Base-by-base conservation (phyloP, 2,888 invertebrate species). In the Anoplius nigerrimus region DNA sequence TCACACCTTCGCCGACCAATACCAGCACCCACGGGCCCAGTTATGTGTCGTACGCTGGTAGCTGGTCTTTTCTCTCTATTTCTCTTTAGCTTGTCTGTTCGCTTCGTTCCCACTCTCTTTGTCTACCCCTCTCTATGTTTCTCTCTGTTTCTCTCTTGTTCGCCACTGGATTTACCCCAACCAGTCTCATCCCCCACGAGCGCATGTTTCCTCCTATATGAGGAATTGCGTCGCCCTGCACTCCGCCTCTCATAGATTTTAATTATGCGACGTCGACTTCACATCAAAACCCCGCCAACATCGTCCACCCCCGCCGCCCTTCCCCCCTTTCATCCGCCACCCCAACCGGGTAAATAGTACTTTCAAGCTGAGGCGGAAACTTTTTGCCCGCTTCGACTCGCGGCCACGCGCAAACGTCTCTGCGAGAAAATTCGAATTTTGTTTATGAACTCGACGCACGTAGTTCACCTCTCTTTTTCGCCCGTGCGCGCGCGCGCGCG, bases 211-310 rank as follows among this genome's bases (percentile, higher is more conserved):
- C 34, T 8, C 34, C 11, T 34, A 34, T 34, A 34, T 20, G 42
- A 24, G 56, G 56, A 34, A 61, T 20, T 21, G 52, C 34, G 22
- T 16, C 20, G 15, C 43, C 24, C 11, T 21, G 27, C 52, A 27
- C 8, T 27, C 46, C 48, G 46, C 15, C 20, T 57, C 65, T 51
- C 60, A 24, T 66, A 70, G 62, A 70, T 70, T 71, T 70, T 71
- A 70, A 66, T 70, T 62, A 66, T 71, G 55, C 58, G 70, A 61
- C 64, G 46, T 15, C 22, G 21, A 52, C 52, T 52, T 20, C 22
- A 21, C 22, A 22, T 52, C 52, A 22, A 21, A 48, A 3, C 48
- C 24, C 34, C 34, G 34, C 8, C 34, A 34, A 34, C 34, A 34
- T 13, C 34, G 34, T 11, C 34, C 34, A 64, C 65, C 65, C 24